Conservation (phyloP, 2,888 invertebrate species). For the Phasia obesa region DNA sequence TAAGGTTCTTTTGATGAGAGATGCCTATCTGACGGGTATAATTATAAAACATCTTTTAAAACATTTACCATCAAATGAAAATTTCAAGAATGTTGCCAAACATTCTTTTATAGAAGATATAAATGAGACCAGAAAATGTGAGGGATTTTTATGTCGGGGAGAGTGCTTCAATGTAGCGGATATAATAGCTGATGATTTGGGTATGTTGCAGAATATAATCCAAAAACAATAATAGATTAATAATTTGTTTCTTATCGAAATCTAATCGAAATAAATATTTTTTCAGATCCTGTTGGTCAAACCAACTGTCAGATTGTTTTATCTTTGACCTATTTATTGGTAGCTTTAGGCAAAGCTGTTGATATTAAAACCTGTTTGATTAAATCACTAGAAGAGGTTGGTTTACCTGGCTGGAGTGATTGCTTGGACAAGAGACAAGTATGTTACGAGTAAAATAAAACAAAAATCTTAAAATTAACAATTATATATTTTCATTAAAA, state of each 20-base stretch:
- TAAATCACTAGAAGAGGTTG: conserved; percentile 85
- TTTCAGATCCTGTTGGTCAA: conserved; percentile 81
- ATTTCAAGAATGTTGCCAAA: conserved; percentile 80
- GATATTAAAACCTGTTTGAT: conserved; percentile 87
- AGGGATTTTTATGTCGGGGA: conserved; percentile 88
- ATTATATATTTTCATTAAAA: conserved; percentile 65
- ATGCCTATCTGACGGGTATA: conserved; percentile 86
- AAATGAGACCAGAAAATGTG: conserved; percentile 83
- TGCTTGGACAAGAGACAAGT: conserved; percentile 91
- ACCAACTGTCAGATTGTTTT: conserved; percentile 85
- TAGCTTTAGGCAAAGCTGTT: conserved; percentile 85
- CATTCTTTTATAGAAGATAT: conserved; percentile 80
- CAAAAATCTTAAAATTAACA: too few relatives aligned
- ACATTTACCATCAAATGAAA: conserved; percentile 82
- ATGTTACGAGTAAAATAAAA: neutral
- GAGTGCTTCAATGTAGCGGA: conserved; percentile 84
- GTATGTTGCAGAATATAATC: conserved; percentile 67
- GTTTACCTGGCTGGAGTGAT: conserved; percentile 86
- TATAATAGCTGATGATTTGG: conserved; percentile 77
- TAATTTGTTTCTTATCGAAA: neutral
- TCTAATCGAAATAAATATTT: neutral
- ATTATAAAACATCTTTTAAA: conserved; percentile 84
- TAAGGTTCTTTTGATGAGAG: conserved; percentile 88
- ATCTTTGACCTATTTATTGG: conserved; percentile 86
- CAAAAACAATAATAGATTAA: too few relatives aligned